A percentile compares a stretch with the other conserved stretches of the same genome.
Evolutionary conservation across 2,888 invertebrate species (phyloP).

Genomic region (Drosophila kanekoi): DNA sequence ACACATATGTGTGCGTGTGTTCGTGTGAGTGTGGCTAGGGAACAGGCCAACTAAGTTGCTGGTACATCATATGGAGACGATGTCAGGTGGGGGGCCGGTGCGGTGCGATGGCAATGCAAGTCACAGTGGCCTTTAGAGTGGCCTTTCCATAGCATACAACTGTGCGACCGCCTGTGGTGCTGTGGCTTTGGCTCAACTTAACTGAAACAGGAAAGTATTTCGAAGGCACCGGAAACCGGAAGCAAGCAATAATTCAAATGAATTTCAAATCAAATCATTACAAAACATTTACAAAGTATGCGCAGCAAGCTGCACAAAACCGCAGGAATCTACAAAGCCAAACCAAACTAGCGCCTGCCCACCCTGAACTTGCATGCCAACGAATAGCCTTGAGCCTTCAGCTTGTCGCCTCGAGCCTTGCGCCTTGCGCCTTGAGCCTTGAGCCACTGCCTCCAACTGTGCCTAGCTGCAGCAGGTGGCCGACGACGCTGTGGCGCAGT

Average conservation of each 20-base stretch:
- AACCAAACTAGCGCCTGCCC: neutral
- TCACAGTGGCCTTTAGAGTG: slow-evolving; percentile 55
- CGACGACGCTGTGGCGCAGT: slow-evolving; percentile 10
- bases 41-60: slow-evolving; percentile 60
- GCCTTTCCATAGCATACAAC: slow-evolving; percentile 71
- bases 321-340: slow-evolving; percentile 58
- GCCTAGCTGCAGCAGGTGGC: slow-evolving; percentile 45
- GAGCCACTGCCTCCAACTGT: slow-evolving; percentile 16
- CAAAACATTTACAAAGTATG: slow-evolving; percentile 81
- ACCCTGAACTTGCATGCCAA: slow-evolving; percentile 40
- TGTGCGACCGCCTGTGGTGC: slow-evolving; percentile 68
- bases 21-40: slow-evolving; percentile 25
- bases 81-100: neutral
- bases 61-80: slow-evolving; percentile 60
- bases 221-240: slow-evolving; percentile 83
- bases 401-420: neutral
- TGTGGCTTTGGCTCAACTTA: slow-evolving; percentile 49
- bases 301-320: slow-evolving; percentile 75
- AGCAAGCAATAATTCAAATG: slow-evolving; percentile 84
- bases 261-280: slow-evolving; percentile 84
- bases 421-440: neutral
- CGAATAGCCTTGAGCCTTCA: slow-evolving; percentile 30
- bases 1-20: neutral
- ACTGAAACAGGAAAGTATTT: slow-evolving; percentile 80
- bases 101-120: slow-evolving; percentile 34